These are phyloP conservation scores for Athalia cordata DNA, from an alignment of 2,888 invertebrate genomes.

Conservation along the genomic window DNA sequence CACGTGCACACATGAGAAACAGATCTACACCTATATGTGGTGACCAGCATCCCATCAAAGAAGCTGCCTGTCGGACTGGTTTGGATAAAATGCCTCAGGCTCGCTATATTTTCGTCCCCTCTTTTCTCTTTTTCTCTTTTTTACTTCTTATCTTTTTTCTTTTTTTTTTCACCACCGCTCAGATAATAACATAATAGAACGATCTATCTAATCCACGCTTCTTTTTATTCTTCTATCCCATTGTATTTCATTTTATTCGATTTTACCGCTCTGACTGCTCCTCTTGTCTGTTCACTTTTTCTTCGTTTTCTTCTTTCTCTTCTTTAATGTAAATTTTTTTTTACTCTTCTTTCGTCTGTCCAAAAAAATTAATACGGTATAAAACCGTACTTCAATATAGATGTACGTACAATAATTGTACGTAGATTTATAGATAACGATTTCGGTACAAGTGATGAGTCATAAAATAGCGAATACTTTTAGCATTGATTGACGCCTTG, in stretches of 20 bases:
- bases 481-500: no score
- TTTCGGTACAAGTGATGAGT: no score
- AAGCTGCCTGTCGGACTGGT: background rate
- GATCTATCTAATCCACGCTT: background rate
- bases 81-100: background rate
- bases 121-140: background rate
- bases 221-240: background rate
- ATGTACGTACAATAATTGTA: no score
- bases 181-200: slow-evolving; percentile 13
- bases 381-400: no score
- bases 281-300: background rate
- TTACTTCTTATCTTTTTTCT: background rate
- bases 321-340: no score
- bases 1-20: no score
- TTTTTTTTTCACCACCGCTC: background rate
- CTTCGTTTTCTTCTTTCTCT: slow-evolving; percentile 6
- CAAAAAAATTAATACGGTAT: no score
- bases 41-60: no score
- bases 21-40: no score
- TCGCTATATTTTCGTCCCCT: background rate
- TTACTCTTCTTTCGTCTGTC: no score
- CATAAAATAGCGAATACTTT: no score
- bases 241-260: background rate
- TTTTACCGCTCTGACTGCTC: slow-evolving; percentile 13
- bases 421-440: no score